Percentiles rank a stretch among this genome's conserved stretches.
These are phyloP conservation scores for Burhinus oedicnemus DNA, from an alignment of 2,113 vertebrate genomes.

Conservation along the genomic window DNA sequence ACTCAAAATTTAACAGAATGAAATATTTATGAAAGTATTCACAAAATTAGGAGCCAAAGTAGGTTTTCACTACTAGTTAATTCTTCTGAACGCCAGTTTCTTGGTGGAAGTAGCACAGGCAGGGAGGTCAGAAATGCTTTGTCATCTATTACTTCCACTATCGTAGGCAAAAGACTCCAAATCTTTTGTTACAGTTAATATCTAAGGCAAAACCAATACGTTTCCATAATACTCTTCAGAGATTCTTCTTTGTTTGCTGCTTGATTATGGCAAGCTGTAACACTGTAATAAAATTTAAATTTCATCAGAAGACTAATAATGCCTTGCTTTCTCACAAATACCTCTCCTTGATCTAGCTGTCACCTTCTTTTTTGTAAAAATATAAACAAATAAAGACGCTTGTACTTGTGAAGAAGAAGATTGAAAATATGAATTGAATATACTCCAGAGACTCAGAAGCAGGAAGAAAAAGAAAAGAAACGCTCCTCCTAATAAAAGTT, in stretches of 20 bases:
- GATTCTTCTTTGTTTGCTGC: neutral
- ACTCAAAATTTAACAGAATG: neutral
- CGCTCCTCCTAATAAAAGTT: neutral
- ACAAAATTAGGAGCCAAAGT: neutral
- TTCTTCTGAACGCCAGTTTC: neutral
- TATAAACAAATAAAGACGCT: neutral
- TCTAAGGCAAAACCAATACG: neutral
- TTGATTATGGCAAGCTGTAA: neutral
- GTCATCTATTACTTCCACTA: neutral
- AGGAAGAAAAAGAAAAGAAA: neutral
- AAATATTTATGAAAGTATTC: neutral
- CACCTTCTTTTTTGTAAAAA: neutral
- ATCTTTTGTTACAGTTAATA: neutral
- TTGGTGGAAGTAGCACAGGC: neutral
- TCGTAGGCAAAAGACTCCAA: neutral
- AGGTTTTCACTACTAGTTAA: neutral
- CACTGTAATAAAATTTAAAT: neutral
- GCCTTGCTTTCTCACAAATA: neutral
- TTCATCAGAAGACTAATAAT: neutral
- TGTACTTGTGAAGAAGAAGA: neutral
- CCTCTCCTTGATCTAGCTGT: neutral
- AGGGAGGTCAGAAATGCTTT: neutral
- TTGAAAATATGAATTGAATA: neutral
- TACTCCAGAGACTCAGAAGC: neutral
- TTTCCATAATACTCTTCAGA: neutral